phyloP scores from a whole-genome alignment of 2,888 invertebrate genomes.

The Coecobrya sp. region DNA sequence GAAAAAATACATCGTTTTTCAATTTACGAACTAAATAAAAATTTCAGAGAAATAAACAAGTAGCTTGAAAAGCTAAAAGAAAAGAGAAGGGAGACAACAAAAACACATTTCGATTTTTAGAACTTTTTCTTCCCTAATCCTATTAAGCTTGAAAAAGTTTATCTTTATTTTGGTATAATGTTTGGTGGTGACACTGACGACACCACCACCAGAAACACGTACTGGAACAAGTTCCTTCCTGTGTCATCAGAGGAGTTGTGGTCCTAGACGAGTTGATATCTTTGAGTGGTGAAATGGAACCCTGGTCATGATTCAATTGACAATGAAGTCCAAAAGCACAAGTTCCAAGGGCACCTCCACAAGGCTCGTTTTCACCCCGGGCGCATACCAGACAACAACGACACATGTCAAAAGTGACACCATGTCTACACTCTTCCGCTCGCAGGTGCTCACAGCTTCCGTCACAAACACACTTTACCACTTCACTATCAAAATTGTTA shows the following conservation, averaged over 20 bases:
- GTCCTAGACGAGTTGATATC: slow-evolving; percentile 61
- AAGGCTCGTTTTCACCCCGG: slow-evolving; percentile 94
- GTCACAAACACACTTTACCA: slow-evolving; percentile 94
- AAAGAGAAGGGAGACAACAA: neutral
- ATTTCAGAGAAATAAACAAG: slow-evolving; percentile 5
- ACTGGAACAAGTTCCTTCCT: slow-evolving; percentile 82
- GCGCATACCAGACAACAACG: slow-evolving; percentile 97
- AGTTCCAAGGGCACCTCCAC: slow-evolving; percentile 94
- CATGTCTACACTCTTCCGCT: slow-evolving; percentile 94
- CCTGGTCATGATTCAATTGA: slow-evolving; percentile 63
- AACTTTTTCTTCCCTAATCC: slow-evolving; percentile 16
- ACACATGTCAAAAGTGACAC: slow-evolving; percentile 96
- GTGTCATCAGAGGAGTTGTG: slow-evolving; percentile 66
- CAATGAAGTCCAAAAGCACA: slow-evolving; percentile 93
- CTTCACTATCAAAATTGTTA: slow-evolving; percentile 27
- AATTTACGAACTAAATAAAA: slow-evolving; percentile 28
- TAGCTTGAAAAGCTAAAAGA: neutral
- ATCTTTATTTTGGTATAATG: no score
- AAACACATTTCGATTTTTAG: no score
- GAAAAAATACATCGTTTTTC: slow-evolving; percentile 56
- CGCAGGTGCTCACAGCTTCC: slow-evolving; percentile 95
- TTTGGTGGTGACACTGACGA: no score
- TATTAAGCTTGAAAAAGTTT: neutral
- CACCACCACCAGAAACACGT: slow-evolving; percentile 42
- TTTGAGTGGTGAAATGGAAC: neutral